Evolutionary conservation across 2,888 invertebrate species (phyloP).

Genomic region (Agriopis aurantiaria): DNA sequence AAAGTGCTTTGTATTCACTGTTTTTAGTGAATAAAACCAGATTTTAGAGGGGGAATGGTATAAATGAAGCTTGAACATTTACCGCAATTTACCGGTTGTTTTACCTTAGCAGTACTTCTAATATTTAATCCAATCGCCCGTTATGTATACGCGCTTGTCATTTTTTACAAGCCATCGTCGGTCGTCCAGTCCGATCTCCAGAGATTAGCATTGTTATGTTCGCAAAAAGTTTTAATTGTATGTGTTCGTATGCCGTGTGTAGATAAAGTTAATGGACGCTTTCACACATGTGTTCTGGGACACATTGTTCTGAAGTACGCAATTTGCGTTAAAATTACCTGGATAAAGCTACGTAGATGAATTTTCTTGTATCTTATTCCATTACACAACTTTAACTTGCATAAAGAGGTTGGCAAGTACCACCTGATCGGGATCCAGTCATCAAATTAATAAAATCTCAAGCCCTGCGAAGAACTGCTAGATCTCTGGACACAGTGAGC

Average conservation of each 20-base stretch:
- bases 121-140: not conserved
- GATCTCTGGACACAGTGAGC: too few relatives aligned
- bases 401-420: too few relatives aligned
- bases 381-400: not conserved
- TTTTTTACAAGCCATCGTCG: conserved; percentile 41
- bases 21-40: too few relatives aligned
- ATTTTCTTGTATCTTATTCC: not conserved
- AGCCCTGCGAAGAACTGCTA: too few relatives aligned
- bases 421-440: too few relatives aligned
- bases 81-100: too few relatives aligned
- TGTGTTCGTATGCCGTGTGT: conserved; percentile 7
- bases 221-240: conserved; percentile 17
- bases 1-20: too few relatives aligned
- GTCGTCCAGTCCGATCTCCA: conserved; percentile 21
- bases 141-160: conserved; percentile 6
- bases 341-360: not conserved
- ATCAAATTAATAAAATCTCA: too few relatives aligned
- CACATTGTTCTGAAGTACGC: conserved; percentile 8
- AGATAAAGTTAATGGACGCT: conserved; percentile 3
- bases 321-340: conserved; percentile 12
- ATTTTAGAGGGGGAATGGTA: too few relatives aligned
- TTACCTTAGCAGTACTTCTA: not conserved
- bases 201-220: conserved; percentile 23
- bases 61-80: too few relatives aligned
- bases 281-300: conserved; percentile 2